A percentile compares a stretch with the other conserved stretches of the same genome.
These are phyloP conservation scores for Malurus alboscapulatus DNA, from an alignment of 2,113 vertebrate species.

Conservation along the genomic window DNA sequence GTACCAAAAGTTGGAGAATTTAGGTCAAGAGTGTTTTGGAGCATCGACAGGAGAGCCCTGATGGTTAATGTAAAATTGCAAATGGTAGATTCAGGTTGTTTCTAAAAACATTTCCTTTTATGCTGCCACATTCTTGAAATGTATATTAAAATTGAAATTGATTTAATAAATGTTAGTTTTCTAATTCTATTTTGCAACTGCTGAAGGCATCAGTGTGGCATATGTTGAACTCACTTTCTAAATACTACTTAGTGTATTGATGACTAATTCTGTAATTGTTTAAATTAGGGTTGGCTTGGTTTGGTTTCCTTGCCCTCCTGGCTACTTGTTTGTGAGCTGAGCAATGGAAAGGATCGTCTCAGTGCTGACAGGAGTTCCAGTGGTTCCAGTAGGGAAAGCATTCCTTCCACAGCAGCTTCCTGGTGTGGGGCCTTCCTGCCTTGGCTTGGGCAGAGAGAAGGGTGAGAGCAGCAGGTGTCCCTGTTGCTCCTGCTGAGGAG, in stretches of 20 bases:
- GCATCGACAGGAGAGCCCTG: slow-evolving; percentile 78
- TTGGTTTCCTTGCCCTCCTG: slow-evolving; percentile 55
- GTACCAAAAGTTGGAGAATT: slow-evolving; percentile 48
- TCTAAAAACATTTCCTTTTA: slow-evolving; percentile 81
- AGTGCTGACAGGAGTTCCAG: background rate
- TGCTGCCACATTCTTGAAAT: slow-evolving; percentile 91
- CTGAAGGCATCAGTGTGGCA: slow-evolving; percentile 70
- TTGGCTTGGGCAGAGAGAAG: background rate
- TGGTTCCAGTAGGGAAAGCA: background rate
- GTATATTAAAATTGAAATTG: slow-evolving; percentile 89
- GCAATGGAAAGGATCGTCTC: background rate
- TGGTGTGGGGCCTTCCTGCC: background rate
- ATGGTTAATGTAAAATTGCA: slow-evolving; percentile 78
- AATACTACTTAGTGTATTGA: slow-evolving; percentile 31
- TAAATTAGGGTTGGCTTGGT: slow-evolving; percentile 56
- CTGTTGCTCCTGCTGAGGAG: background rate
- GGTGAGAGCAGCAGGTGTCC: background rate
- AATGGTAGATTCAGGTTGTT: slow-evolving; percentile 81
- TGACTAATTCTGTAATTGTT: slow-evolving; percentile 55
- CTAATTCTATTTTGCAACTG: slow-evolving; percentile 87
- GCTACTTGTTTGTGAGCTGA: slow-evolving; percentile 6
- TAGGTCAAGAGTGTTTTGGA: slow-evolving; percentile 70
- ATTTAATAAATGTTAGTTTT: slow-evolving; percentile 98
- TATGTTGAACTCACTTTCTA: slow-evolving; percentile 56
- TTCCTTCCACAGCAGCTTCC: background rate